These are phyloP conservation scores for Mercenaria mercenaria DNA, from an alignment of 1,140 invertebrate species.

Conservation along the genomic window DNA sequence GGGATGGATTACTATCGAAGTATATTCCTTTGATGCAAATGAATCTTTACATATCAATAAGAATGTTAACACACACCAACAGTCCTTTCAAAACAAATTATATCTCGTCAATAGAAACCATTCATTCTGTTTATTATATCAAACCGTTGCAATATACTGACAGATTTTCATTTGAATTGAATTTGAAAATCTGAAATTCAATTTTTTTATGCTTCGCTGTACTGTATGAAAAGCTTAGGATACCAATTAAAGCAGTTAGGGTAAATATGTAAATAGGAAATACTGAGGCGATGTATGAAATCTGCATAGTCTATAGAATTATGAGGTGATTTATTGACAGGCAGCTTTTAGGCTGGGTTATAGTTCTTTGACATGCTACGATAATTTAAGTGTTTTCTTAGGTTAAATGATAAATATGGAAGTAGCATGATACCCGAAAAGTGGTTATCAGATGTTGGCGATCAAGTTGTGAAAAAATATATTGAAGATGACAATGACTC, in stretches of 20 bases:
- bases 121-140: background rate
- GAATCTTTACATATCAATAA: background rate
- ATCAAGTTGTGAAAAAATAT: constrained; percentile 67
- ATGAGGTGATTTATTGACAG: background rate
- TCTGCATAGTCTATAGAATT: background rate
- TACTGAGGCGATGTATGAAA: background rate
- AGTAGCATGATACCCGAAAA: constrained; percentile 65
- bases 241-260: background rate
- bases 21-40: background rate
- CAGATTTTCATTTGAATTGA: background rate
- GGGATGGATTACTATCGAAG: background rate
- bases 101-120: background rate
- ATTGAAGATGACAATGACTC: constrained; percentile 65
- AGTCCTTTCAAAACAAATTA: background rate
- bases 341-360: background rate
- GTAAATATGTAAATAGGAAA: background rate
- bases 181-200: background rate
- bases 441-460: constrained; percentile 70
- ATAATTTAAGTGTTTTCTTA: background rate
- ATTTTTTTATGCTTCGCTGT: background rate
- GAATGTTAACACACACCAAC: background rate
- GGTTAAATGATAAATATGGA: background rate
- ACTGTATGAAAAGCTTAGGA: background rate
- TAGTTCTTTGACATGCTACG: background rate
- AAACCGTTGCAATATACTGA: constrained; percentile 13